Evolutionary conservation across 2,113 vertebrate species (phyloP), one percentile per base, ranked within the genome.

Genomic region (Plecotus auritus): DNA sequence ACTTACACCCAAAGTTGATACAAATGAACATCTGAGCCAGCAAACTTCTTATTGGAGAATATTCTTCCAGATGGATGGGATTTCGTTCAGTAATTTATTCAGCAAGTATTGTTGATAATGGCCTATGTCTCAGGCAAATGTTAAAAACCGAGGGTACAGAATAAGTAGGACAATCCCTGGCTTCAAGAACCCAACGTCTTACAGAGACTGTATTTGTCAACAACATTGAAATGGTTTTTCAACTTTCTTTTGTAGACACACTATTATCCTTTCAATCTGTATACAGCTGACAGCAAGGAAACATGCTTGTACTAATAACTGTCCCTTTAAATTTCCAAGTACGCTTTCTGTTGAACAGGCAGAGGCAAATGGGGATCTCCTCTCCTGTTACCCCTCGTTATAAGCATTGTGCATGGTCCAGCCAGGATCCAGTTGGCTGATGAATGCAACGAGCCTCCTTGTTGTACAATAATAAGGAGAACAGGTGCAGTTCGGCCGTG

Each of bases 261-360:
- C 80, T 84, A 78, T 42, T 61, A 42, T 66, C 73, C 16, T 32
- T 88, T 89, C 49, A 67, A 49, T 42, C 40, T 78, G 89, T 67
- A 67, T 23, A n/a, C 42, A 91, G 69, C 69, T 37, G 13, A 42
- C 11, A 91, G 20, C 40, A 73, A 76, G 32, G 32, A n/a, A 95
- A 77, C 69, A 76, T 17, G 26, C 54, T 56, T 56, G 9, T 23
- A 56, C 28, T 42, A 37, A 6, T 83, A 47, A 80, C 40, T 88
- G 49, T 96, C 59, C n/a, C 90, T 97, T 94, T 93, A 96, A 96
- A 87, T 90, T 73, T 90, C 45, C 51, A 94, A 93, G 6, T 47
- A 2, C 54, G n/a, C 17, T 82, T 91, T 69, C 61, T 91, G 1
- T 56, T 78, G 86, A 89, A 61, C n/a, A 88, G 2, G n/a, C 78